Percentiles rank a stretch among this genome's conserved stretches.
phyloP scores from a whole-genome alignment of 2,797 vertebrate species.

The Melanotaenia pygmaea region DNA sequence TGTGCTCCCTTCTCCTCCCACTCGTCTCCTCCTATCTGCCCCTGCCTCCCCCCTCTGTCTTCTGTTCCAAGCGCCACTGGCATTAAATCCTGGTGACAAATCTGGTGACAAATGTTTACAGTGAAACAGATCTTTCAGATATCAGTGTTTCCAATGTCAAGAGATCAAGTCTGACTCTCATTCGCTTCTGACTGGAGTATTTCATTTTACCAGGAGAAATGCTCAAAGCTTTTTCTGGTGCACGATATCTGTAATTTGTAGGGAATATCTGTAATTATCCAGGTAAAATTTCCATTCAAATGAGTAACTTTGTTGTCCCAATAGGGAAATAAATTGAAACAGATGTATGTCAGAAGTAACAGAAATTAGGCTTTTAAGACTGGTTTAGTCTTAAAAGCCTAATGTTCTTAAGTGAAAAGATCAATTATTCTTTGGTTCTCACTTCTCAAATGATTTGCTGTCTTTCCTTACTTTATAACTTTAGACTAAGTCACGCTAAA shows the following conservation, averaged over 20 bases:
- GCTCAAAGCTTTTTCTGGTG: background rate
- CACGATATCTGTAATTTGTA: conserved; percentile 7
- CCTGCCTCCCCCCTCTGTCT: conserved; percentile 11
- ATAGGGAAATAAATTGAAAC: too few relatives aligned
- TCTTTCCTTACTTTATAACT: background rate
- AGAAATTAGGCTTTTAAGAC: too few relatives aligned
- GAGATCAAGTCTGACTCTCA: conserved; percentile 45
- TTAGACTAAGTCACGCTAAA: conserved; percentile 3
- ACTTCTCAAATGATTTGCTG: too few relatives aligned
- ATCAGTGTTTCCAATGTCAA: conserved; percentile 46
- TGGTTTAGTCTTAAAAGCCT: too few relatives aligned
- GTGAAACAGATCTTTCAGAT: conserved; percentile 49
- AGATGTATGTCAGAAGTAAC: too few relatives aligned
- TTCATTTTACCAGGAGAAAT: conserved; percentile 61
- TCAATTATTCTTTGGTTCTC: too few relatives aligned
- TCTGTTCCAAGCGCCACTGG: conserved; percentile 36
- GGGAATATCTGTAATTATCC: conserved; percentile 17
- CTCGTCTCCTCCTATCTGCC: conserved; percentile 8
- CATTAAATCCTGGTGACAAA: conserved; percentile 60
- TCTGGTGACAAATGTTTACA: conserved; percentile 71
- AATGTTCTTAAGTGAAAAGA: too few relatives aligned
- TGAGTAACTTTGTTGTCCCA: too few relatives aligned
- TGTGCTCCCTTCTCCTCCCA: conserved; percentile 46
- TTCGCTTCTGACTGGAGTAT: conserved; percentile 5
- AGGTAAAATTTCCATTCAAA: background rate